Base-by-base conservation (phyloP, 2,797 vertebrate genomes). In the Amniataba percoides region DNA sequence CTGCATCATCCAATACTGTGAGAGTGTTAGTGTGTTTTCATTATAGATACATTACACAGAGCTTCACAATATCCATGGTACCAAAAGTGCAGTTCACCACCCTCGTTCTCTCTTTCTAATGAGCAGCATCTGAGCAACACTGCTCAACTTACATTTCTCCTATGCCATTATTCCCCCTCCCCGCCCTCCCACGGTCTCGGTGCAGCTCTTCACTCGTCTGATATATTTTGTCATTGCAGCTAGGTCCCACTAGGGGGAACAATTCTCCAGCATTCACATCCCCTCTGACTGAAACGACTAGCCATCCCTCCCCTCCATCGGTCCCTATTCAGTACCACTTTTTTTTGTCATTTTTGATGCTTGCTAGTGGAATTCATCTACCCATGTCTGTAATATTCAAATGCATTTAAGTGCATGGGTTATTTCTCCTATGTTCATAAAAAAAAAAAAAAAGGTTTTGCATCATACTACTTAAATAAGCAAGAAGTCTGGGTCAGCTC, bases 31-130 rank as follows among this genome's bases (percentile, higher is more conserved):
- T 95, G 93, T 94, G 93, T 95, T 91, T 91, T 93, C 72, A 78
- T 93, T 81, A 87, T 87, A 90, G 91, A 92, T 94, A 94, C 91
- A 91, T 91, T 92, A 92, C 88, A 87, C 84, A 91, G 91, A 95
- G 92, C 92, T 84, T 92, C 92, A 94, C 88, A 80, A 94, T 91
- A 90, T 95, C 93, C 91, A 86, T 91, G 91, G 93, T 95, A 94
- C 92, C 93, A 94, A 95, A 96, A 96, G 95, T 96, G 95, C 95
- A 95, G 94, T 95, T 94, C 91, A 86, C 85, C 87, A 58, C 87
- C 82, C 85, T 89, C 79, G 42, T 84, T 90, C 89, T 91, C 86
- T 82, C 85, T 80, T 63, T 88, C 79, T 81, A 74, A 68, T 46
- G 84, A 92, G 93, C 94, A 94, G 94, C 91, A 91, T 91, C 74